phyloP scores from a whole-genome alignment of 2,888 invertebrate genomes.

The Dolichopus griseipennis region DNA sequence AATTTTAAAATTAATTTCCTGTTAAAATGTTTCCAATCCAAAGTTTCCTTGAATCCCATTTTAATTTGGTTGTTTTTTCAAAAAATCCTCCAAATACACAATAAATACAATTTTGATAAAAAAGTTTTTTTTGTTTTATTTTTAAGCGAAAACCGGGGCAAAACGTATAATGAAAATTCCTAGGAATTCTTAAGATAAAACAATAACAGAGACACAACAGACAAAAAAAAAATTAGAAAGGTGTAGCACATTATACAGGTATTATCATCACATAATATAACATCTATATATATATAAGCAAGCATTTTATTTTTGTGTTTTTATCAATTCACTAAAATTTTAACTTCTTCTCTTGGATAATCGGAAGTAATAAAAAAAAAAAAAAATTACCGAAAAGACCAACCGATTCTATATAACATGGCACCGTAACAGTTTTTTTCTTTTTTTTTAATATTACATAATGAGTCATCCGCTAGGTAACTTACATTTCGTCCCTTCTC shows the following conservation, averaged over 20 bases:
- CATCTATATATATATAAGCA: not conserved
- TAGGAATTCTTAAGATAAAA: too few relatives aligned
- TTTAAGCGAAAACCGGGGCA: too few relatives aligned
- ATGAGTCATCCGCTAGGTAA: not conserved
- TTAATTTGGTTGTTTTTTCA: too few relatives aligned
- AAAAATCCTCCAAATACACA: too few relatives aligned
- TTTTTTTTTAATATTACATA: not conserved
- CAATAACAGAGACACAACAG: not conserved
- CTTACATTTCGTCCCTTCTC: not conserved
- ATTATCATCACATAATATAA: not conserved
- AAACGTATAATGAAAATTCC: too few relatives aligned
- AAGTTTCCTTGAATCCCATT: too few relatives aligned
- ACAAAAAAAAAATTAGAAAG: too few relatives aligned
- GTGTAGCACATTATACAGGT: not conserved
- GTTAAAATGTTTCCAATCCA: too few relatives aligned
- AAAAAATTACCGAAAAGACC: conserved; percentile 2
- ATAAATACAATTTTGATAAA: too few relatives aligned
- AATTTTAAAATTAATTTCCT: too few relatives aligned
- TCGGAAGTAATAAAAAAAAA: conserved; percentile 6
- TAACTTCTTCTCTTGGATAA: not conserved
- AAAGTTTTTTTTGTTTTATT: too few relatives aligned
- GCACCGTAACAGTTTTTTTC: too few relatives aligned
- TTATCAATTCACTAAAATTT: not conserved
- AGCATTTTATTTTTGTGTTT: not conserved
- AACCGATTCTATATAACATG: not conserved